Percentiles rank a stretch among this genome's conserved stretches.
Evolutionary conservation across 2,797 vertebrate species (phyloP).

Genomic region (Arrhamphus sclerolepis): DNA sequence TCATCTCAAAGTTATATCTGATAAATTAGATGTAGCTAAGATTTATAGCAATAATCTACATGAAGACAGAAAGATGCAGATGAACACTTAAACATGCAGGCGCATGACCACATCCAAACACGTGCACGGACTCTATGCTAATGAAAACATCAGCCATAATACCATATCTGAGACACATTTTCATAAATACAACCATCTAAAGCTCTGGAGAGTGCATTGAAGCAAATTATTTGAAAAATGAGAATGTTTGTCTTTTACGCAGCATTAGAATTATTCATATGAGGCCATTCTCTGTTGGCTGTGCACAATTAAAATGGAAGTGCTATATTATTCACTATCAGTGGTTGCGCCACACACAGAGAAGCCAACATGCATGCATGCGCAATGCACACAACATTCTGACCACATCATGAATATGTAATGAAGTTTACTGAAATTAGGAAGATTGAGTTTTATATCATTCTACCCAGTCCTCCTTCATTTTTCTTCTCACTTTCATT

Average conservation of each 20-base stretch:
- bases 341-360: constrained; percentile 19
- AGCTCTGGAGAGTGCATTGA: constrained; percentile 37
- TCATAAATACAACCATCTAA: constrained; percentile 43
- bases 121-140: constrained; percentile 22
- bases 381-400: constrained; percentile 17
- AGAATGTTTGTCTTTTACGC: constrained; percentile 68
- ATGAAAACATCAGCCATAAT: constrained; percentile 64
- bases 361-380: too few species aligned
- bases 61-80: constrained; percentile 13
- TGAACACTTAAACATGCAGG: background rate
- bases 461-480: constrained; percentile 39
- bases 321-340: constrained; percentile 61
- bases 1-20: constrained; percentile 43
- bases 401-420: constrained; percentile 60
- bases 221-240: constrained; percentile 71
- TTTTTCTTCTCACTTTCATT: constrained; percentile 51
- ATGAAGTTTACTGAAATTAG: constrained; percentile 63
- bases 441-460: constrained; percentile 48
- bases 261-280: constrained; percentile 67
- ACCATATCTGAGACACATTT: constrained; percentile 32
- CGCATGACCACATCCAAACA: background rate
- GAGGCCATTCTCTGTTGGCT: constrained; percentile 36
- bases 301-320: constrained; percentile 65
- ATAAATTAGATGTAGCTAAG: constrained; percentile 61
- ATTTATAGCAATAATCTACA: constrained; percentile 54